Base-by-base conservation (phyloP, 2,888 invertebrate species). In the Chaetogeoica ovagalla region DNA sequence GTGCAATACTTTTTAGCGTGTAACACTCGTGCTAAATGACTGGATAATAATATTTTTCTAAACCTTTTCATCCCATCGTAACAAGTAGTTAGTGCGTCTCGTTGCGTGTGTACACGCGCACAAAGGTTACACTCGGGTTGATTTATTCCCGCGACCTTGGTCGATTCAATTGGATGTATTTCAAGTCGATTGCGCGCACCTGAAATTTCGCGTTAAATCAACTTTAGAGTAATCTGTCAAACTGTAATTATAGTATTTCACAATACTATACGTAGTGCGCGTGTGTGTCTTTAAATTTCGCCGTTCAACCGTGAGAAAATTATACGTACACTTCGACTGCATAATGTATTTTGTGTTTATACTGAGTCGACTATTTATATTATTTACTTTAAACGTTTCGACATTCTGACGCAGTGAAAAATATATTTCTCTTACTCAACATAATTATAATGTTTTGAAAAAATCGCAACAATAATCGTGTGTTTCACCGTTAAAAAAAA, bases 291-390 rank as follows among this genome's bases (percentile, higher is more conserved):
- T 75, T 59, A 68, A 68, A 76, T 68, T 23, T 76, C 23, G 19
- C 43, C 9, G 8, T 66, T 59, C 59, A n/a, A 39, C 15, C 68
- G 76, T 76, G 76, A 68, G 68, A 76, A 75, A 68, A 68, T 48
- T 30, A 6, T 7, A 43, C 8, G 19, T 30, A 19, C 19, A 37
- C 4, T 8, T 5, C 62, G 13, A 52, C 11, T 30, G 15, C 23
- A 9, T 39, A n/a, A 23, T 48, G 43, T 39, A 39, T 39, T 48
- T 9, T 65, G 15, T 55, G 7, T 19, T 55, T 21, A 63, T 37
- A 65, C 55, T 37, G 21, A 65, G 37, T 7, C 17, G 37, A 19
- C 8, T 7, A 4, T 6, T 13, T 15, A 15, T 66, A 30, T 60
- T 13, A 48, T 43, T 43, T 43, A 48, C 13, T 48, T 15, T 11